phyloP scores from a whole-genome alignment of 2,113 vertebrate species.

The Nyctereutes procyonoides region DNA sequence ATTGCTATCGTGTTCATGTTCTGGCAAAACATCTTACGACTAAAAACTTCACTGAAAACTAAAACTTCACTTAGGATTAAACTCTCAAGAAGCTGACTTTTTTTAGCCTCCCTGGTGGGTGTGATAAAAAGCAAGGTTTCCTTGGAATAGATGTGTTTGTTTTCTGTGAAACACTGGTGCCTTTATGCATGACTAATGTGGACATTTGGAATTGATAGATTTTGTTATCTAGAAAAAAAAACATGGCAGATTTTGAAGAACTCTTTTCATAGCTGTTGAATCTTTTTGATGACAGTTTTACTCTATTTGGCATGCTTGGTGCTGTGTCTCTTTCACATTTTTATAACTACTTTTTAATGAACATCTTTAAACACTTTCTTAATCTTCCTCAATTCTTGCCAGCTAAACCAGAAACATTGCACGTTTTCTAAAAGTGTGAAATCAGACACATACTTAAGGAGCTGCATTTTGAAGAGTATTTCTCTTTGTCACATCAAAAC shows the following conservation, averaged over 20 bases:
- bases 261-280: constrained; percentile 20
- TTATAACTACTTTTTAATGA: constrained; percentile 54
- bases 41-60: not conserved
- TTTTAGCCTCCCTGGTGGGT: not conserved
- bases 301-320: constrained; percentile 2
- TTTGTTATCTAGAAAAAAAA: constrained; percentile 53
- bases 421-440: constrained; percentile 2
- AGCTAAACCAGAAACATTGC: constrained; percentile 11
- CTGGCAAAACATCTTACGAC: not conserved
- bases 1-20: not conserved
- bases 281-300: constrained; percentile 50
- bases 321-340: constrained; percentile 42
- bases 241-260: not conserved
- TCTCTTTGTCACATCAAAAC: constrained; percentile 16
- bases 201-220: constrained; percentile 60
- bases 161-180: not conserved
- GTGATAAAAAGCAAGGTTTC: not conserved
- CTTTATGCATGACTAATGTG: not conserved
- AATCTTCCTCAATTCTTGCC: constrained; percentile 42
- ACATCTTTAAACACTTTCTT: constrained; percentile 48
- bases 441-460: constrained; percentile 13
- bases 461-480: not conserved
- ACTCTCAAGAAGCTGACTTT: not conserved
- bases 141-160: not conserved
- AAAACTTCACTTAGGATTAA: not conserved